These are phyloP conservation scores for Rhinoptilus africanus DNA, from an alignment of 2,113 vertebrate genomes.

Conservation along the genomic window DNA sequence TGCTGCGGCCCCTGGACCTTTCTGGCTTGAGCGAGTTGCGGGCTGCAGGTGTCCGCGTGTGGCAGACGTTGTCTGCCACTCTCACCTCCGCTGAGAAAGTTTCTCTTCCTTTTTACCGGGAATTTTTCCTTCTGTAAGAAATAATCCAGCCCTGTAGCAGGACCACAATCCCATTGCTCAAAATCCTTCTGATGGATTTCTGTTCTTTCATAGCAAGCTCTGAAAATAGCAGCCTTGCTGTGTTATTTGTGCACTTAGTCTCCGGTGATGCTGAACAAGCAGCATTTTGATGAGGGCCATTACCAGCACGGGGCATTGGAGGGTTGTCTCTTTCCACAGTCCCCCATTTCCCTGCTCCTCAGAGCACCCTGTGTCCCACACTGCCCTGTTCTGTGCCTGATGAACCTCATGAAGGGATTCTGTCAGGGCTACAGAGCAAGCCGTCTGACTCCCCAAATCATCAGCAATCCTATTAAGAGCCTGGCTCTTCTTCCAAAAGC, in stretches of 20 bases:
- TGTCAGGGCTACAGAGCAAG: not conserved
- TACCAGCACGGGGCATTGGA: accelerated
- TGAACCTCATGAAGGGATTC: not conserved
- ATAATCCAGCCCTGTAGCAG: not conserved
- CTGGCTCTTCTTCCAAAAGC: not conserved
- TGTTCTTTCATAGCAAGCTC: not conserved
- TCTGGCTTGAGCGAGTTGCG: not conserved
- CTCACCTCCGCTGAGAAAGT: not conserved
- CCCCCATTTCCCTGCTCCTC: not conserved
- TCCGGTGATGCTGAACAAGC: not conserved
- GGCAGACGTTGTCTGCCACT: not conserved
- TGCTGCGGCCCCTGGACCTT: not conserved
- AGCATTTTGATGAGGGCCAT: not conserved
- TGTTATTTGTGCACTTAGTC: no score
- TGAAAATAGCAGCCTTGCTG: not conserved
- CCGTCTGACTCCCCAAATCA: not conserved
- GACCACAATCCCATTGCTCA: not conserved
- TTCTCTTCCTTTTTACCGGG: not conserved
- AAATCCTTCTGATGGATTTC: not conserved
- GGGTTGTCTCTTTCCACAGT: not conserved
- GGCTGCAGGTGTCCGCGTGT: constrained; percentile 1
- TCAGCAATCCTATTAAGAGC: not conserved
- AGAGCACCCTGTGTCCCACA: not conserved
- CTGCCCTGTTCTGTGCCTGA: not conserved
- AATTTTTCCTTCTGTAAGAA: not conserved